Evolutionary conservation across 2,888 invertebrate species (phyloP), one percentile per base, ranked within the genome.

Genomic region (Ectropis crepuscularia): DNA sequence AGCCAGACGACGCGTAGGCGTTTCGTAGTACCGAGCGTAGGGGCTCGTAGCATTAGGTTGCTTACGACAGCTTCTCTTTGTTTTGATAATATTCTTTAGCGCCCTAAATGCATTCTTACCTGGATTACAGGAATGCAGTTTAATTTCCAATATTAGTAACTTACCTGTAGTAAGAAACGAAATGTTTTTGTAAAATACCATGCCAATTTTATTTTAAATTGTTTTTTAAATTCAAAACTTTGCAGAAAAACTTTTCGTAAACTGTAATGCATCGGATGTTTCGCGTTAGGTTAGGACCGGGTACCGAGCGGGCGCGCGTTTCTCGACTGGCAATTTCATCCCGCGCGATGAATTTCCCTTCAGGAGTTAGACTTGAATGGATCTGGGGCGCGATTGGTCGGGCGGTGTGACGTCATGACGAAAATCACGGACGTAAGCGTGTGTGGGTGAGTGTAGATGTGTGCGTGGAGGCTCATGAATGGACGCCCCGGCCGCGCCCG

Each of bases 331-430:
- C 88, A 85, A 81, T 81, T 85, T 81, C 84, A 88, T 89, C 82
- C 81, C 83, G 78, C 83, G 74, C 81, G 77, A 89, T 92, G 90
- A 94, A 93, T 88, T 90, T 88, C 89, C 90, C 91, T 93, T 93
- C 91, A 93, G 87, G 89, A 93, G 92, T 89, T 90, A 86, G 89
- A 89, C 90, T 92, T 96, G 95, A 96, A 96, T 96, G 95, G 95
- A 94, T 92, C 94, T 83, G 85, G 74, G 77, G 79, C 75, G 83
- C 80, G 87, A 95, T 96, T 96, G 95, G 95, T 87, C 81, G 82
- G 66, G 72, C 74, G 74, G 71, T 72, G 94, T 96, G 96, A 96
- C 96, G 96, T 96, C 95, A 96, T 94, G 82, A 94, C 94, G 95
- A 88, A 89, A 90, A 90, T 89, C 82, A 82, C 83, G 81, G 94